Percentiles rank a stretch among this genome's conserved stretches.
Evolutionary conservation across 2,888 invertebrate species (phyloP).

Genomic region (Lasioglossum lativentre): DNA sequence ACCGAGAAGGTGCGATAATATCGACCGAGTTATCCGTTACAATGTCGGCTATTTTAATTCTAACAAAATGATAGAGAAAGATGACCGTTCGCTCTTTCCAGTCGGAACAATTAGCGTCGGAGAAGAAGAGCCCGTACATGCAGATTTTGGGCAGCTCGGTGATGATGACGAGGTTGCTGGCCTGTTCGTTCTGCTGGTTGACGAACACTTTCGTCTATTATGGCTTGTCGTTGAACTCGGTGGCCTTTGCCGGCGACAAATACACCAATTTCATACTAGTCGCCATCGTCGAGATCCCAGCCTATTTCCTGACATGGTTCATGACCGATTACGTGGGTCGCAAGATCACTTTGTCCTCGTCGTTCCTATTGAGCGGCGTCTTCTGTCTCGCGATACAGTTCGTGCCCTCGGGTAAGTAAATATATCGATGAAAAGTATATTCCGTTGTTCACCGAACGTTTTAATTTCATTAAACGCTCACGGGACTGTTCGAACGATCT

Average conservation of each 20-base stretch:
- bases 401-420: constrained; percentile 85
- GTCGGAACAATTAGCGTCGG: constrained; percentile 46
- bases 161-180: constrained; percentile 86
- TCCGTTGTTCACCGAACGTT: background rate
- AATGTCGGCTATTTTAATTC: background rate
- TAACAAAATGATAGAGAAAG: background rate
- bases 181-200: constrained; percentile 93
- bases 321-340: constrained; percentile 86
- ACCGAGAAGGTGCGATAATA: constrained; percentile 58
- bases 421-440: background rate
- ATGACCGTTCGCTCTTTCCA: constrained; percentile 16
- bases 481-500: background rate
- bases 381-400: constrained; percentile 88
- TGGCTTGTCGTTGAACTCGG: constrained; percentile 92
- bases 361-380: constrained; percentile 88
- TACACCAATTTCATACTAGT: constrained; percentile 92
- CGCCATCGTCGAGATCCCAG: constrained; percentile 90
- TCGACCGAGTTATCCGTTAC: background rate
- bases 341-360: constrained; percentile 87
- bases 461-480: background rate
- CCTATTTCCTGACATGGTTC: constrained; percentile 88
- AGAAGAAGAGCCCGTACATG: constrained; percentile 71
- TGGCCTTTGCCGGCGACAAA: constrained; percentile 90
- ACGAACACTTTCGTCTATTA: constrained; percentile 92
- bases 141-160: constrained; percentile 86